Percentiles rank a stretch among this genome's conserved stretches.
These are phyloP conservation scores for Reticulitermes speratus DNA, from an alignment of 1,140 invertebrate species.

Conservation along the genomic window DNA sequence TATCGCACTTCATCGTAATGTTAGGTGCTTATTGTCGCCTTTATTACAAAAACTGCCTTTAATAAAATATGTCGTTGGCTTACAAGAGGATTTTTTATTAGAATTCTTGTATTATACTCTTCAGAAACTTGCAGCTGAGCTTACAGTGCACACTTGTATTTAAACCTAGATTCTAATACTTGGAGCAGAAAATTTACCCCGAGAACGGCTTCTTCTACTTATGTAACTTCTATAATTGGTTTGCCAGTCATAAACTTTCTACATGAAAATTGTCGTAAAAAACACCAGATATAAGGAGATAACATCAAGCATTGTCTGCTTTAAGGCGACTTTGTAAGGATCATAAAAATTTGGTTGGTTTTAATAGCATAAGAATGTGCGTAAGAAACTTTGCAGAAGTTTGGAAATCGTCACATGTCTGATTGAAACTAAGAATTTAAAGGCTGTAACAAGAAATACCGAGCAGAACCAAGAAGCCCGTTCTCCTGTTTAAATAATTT, in stretches of 20 bases:
- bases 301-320: neutral
- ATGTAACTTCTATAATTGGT: slow-evolving; percentile 9
- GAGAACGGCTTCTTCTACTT: neutral
- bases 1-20: neutral
- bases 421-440: no score
- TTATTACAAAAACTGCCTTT: neutral
- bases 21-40: neutral
- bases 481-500: no score
- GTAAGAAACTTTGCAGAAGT: no score
- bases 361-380: no score
- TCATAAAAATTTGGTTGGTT: no score
- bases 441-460: no score
- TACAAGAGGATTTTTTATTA: neutral
- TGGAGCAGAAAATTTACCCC: neutral
- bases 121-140: neutral
- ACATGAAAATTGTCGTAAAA: neutral
- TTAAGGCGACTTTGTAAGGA: neutral
- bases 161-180: neutral
- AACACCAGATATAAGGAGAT: neutral
- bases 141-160: neutral
- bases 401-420: no score
- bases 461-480: no score
- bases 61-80: neutral
- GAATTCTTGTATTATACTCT: neutral
- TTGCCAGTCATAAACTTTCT: neutral